Evolutionary conservation across 1,140 invertebrate genomes (phyloP), one percentile per base, ranked within the genome.

Genomic region (Triops longicaudatus): DNA sequence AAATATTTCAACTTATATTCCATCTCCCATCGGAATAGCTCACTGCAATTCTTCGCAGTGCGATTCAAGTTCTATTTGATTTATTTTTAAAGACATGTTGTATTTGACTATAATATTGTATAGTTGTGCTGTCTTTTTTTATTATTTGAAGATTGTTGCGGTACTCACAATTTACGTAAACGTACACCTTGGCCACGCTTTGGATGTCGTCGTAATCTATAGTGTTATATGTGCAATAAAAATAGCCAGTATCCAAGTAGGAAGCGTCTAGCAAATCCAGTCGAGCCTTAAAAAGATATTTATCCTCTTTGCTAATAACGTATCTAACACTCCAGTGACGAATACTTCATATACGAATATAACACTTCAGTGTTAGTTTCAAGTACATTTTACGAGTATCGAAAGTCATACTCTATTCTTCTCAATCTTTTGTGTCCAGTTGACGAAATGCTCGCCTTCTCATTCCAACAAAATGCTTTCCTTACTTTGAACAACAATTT

Each of bases 101-200:
- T n/a, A n/a, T n/a, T n/a, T n/a, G n/a, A n/a, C n/a, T n/a, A n/a
- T n/a, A n/a, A n/a, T n/a, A n/a, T n/a, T n/a, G n/a, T n/a, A n/a
- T n/a, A n/a, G n/a, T n/a, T n/a, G n/a, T n/a, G n/a, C n/a, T n/a
- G 7, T 37, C 2, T 37, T 37, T 37, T 2, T 2, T 37, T 37
- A 37, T 37, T 37, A 37, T 37, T 37, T 2, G 7, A 37, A 37
- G 2, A 37, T 22, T n/a, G 9, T 6, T 6, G 1, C 0, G 14
- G 1, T 63, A 28, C 37, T 43, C n/a, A 75, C 74, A 41, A 14
- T 41, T 27, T 9, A 75, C 74, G n/a, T 75, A 75, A 26, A 75
- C 74, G 28, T 12, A 41, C 11, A 75, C 44, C 26, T 44, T 75
- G 7, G 74, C 6, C 14, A 44, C 26, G 27, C 11, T 31, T 26